These are phyloP conservation scores for Lagocephalus sceleratus DNA, from an alignment of 2,797 vertebrate genomes.

Conservation along the genomic window DNA sequence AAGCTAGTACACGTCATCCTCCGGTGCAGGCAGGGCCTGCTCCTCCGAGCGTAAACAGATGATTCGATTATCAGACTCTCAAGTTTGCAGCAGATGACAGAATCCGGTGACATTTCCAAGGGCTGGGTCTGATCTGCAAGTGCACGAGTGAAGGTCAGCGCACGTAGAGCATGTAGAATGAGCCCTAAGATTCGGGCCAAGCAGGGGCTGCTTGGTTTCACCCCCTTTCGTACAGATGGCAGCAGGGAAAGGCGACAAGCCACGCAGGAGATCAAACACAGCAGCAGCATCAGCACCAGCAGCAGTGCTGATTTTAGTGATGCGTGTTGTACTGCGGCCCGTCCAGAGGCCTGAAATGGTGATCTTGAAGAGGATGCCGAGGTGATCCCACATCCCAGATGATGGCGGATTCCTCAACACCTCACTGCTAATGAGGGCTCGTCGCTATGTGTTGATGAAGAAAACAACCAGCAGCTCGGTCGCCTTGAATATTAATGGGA, in stretches of 20 bases:
- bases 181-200: conserved; percentile 2
- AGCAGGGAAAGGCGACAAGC: neutral
- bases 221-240: conserved; percentile 4
- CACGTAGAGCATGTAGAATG: conserved; percentile 25
- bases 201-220: neutral
- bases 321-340: conserved; percentile 4
- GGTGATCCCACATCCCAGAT: neutral
- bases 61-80: conserved; percentile 2
- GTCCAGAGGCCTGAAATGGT: conserved; percentile 11
- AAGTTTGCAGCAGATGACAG: conserved; percentile 12
- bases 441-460: neutral
- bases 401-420: neutral
- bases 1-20: neutral
- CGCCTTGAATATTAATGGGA: no score
- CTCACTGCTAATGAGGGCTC: neutral
- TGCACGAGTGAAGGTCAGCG: conserved; percentile 1
- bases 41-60: no score
- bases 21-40: neutral
- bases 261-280: conserved; percentile 3
- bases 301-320: conserved; percentile 7
- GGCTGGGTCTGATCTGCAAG: conserved; percentile 28
- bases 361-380: conserved; percentile 8
- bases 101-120: conserved; percentile 30
- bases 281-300: no score
- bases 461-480: no score